A percentile compares a stretch with the other conserved stretches of the same genome.
Evolutionary conservation across 2,113 vertebrate species (phyloP).

Genomic region (Empidonax traillii): DNA sequence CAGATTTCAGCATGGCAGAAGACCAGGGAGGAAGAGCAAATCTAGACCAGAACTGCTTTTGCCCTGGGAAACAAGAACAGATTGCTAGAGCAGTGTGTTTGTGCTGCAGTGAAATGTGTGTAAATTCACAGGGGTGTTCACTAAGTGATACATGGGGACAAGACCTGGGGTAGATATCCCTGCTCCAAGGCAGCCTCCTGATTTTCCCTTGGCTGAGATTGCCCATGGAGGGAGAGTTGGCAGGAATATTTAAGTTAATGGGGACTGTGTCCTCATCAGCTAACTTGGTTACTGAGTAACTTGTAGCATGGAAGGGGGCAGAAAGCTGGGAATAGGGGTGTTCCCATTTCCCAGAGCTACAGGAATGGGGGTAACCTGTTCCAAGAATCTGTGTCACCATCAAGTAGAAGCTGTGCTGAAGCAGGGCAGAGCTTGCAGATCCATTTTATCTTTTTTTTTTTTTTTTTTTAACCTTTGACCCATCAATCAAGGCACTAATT

Average conservation of each 20-base stretch:
- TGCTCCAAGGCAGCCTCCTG: not conserved
- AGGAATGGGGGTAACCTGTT: too few relatives aligned
- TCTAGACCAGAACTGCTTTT: not conserved
- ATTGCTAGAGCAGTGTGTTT: not conserved
- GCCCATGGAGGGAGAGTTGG: not conserved
- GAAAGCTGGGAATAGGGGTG: not conserved
- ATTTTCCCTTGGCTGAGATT: not conserved
- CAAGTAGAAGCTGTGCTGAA: not conserved
- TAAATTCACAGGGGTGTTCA: not conserved
- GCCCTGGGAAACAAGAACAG: not conserved
- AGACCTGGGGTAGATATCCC: not conserved
- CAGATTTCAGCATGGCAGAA: not conserved
- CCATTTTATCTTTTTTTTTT: not conserved
- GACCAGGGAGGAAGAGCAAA: not conserved
- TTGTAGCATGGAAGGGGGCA: not conserved
- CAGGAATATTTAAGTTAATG: not conserved
- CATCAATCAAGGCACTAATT: not conserved
- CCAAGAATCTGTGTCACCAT: rapidly evolving
- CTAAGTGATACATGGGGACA: rapidly evolving
- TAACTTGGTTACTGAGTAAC: not conserved
- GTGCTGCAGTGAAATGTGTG: not conserved
- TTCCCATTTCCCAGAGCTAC: not conserved
- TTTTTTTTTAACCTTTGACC: not conserved
- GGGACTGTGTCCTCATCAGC: not conserved
- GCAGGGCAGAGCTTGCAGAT: not conserved